These are phyloP conservation scores for Drosophila mercatorum DNA, from an alignment of 2,888 invertebrate genomes.

Conservation along the genomic window DNA sequence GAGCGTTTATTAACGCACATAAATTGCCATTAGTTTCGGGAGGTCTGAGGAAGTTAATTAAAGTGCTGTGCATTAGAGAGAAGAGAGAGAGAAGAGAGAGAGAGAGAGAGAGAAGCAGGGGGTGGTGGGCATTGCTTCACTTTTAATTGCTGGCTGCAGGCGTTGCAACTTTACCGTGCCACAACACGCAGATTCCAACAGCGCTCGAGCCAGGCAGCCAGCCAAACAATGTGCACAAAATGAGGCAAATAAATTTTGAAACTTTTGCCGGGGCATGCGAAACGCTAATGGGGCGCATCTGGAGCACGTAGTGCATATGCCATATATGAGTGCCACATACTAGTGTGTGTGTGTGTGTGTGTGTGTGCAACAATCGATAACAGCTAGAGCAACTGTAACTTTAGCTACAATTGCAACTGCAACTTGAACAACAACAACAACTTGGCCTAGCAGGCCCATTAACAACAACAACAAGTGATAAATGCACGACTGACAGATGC, in stretches of 20 bases:
- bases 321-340: background rate
- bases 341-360: background rate
- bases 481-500: slow-evolving; percentile 2
- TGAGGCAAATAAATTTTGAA: slow-evolving; percentile 74
- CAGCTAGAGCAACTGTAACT: slow-evolving; percentile 22
- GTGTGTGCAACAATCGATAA: slow-evolving; percentile 58
- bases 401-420: slow-evolving; percentile 3
- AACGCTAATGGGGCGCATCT: slow-evolving; percentile 59
- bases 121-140: slow-evolving; percentile 9
- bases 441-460: slow-evolving; percentile 46
- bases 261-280: slow-evolving; percentile 50
- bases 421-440: slow-evolving; percentile 39
- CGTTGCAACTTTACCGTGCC: slow-evolving; percentile 65
- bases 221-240: slow-evolving; percentile 67
- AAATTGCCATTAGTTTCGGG: slow-evolving; percentile 65
- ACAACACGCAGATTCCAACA: slow-evolving; percentile 67
- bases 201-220: slow-evolving; percentile 10
- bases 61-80: slow-evolving; percentile 38
- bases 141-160: slow-evolving; percentile 60
- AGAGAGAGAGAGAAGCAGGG: too few species aligned
- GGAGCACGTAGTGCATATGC: slow-evolving; percentile 42
- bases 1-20: slow-evolving; percentile 69
- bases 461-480: slow-evolving; percentile 42
- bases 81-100: too few species aligned
- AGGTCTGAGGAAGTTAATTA: slow-evolving; percentile 42